Conservation (phyloP, 2,113 vertebrate genomes). For the Zosterops hypoxanthus region DNA sequence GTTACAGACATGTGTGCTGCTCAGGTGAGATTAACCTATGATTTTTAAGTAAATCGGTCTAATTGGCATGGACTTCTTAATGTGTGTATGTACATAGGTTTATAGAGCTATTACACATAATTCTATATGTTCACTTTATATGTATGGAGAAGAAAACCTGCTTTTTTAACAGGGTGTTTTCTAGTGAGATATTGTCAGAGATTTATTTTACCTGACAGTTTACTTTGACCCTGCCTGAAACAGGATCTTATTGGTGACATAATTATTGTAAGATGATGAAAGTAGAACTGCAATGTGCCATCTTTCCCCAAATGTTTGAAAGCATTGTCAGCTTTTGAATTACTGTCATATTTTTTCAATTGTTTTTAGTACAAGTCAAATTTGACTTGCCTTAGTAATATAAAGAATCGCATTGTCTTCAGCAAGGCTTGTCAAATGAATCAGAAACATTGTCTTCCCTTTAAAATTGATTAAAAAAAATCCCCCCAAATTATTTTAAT, state of each 20-base stretch:
- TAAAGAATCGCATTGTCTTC: slow-evolving; percentile 49
- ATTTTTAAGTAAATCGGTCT: not conserved
- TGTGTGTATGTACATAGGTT: not conserved
- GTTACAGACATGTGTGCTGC: not conserved
- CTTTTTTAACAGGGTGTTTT: not conserved
- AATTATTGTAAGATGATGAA: slow-evolving; percentile 40
- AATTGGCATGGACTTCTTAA: not conserved
- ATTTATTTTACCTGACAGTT: not conserved
- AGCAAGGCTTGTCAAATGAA: slow-evolving; percentile 29
- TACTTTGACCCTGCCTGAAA: slow-evolving; percentile 33
- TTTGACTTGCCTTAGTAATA: slow-evolving; percentile 32
- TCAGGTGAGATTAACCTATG: not conserved
- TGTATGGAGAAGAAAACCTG: not conserved
- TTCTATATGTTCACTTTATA: not conserved
- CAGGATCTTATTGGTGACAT: slow-evolving; percentile 5
- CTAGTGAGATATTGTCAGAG: not conserved
- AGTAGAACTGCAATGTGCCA: not conserved
- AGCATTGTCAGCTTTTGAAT: slow-evolving; percentile 58
- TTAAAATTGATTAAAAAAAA: not conserved
- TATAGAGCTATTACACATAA: not conserved
- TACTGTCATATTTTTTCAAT: slow-evolving; percentile 51
- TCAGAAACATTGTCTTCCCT: slow-evolving; percentile 53
- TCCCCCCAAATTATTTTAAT: slow-evolving; percentile 18
- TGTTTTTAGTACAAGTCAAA: slow-evolving; percentile 60
- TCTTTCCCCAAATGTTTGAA: slow-evolving; percentile 55